Conservation (phyloP, 1,140 invertebrate species). For the Muscidifurax raptorellus region DNA sequence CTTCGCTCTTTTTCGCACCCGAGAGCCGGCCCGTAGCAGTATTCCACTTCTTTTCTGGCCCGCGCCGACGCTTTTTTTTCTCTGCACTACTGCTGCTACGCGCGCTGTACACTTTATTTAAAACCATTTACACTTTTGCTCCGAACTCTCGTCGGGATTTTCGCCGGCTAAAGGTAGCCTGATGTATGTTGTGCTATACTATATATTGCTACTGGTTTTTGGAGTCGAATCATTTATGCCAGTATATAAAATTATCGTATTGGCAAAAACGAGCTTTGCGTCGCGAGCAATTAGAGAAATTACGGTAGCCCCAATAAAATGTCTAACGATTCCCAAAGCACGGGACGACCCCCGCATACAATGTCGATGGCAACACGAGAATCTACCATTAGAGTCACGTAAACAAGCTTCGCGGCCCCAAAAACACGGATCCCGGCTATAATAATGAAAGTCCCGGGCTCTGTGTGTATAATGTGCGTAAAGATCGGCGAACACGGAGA, state of each 20-base stretch:
- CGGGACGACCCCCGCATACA: not conserved
- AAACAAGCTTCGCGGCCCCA: not conserved
- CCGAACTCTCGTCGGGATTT: slow-evolving; percentile 22
- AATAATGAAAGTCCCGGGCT: not conserved
- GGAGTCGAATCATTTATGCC: too few species aligned
- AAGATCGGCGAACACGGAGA: not conserved
- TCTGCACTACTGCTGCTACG: slow-evolving; percentile 28
- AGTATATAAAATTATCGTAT: too few species aligned
- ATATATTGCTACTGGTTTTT: too few species aligned
- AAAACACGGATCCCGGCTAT: not conserved
- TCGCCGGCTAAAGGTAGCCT: not conserved
- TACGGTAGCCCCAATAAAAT: not conserved
- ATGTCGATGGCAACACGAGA: slow-evolving; percentile 13
- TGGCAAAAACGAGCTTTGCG: not conserved
- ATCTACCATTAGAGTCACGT: slow-evolving; percentile 27
- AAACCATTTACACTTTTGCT: slow-evolving; percentile 58
- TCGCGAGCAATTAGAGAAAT: not conserved
- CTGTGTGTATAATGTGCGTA: not conserved
- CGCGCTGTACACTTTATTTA: slow-evolving; percentile 62
- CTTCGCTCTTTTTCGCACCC: slow-evolving; percentile 31
- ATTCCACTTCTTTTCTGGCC: not conserved
- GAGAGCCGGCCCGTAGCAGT: too few species aligned
- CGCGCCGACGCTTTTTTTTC: not conserved
- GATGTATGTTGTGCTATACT: too few species aligned
- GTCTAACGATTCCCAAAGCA: not conserved